These are phyloP conservation scores for Heliconius melpomene DNA, from an alignment of 1,140 invertebrate genomes.

Conservation along the genomic window DNA sequence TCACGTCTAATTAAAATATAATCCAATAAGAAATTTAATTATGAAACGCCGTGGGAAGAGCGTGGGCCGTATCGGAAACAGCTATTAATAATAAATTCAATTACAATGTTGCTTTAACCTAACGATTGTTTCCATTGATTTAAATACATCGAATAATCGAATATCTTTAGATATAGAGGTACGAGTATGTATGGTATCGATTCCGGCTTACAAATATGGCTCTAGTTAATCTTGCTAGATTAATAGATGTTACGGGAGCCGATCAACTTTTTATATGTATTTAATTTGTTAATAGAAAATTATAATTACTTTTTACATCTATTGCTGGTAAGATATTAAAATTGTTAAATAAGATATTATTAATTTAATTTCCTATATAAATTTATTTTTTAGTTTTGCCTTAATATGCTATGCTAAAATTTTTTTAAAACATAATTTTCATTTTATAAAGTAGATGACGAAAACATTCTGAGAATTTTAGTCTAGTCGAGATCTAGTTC, in stretches of 20 bases:
- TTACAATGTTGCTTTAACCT: constrained; percentile 56
- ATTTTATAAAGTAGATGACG: too few species aligned
- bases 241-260: background rate
- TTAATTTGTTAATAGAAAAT: background rate
- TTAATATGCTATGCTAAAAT: too few species aligned
- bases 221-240: background rate
- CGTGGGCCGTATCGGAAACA: constrained; percentile 56
- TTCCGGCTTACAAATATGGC: constrained; percentile 18
- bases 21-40: constrained; percentile 77
- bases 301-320: background rate
- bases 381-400: too few species aligned
- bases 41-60: constrained; percentile 55
- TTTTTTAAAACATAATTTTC: too few species aligned
- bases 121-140: constrained; percentile 46
- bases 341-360: too few species aligned
- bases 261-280: background rate
- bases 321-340: too few species aligned
- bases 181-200: constrained; percentile 18
- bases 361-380: too few species aligned
- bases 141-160: constrained; percentile 23
- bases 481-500: background rate
- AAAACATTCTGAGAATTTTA: background rate
- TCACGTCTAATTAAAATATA: constrained; percentile 76
- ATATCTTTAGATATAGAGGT: background rate
- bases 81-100: constrained; percentile 78